Base-by-base conservation (phyloP, 1,140 invertebrate genomes). In the Drosophila nigrodunni region DNA sequence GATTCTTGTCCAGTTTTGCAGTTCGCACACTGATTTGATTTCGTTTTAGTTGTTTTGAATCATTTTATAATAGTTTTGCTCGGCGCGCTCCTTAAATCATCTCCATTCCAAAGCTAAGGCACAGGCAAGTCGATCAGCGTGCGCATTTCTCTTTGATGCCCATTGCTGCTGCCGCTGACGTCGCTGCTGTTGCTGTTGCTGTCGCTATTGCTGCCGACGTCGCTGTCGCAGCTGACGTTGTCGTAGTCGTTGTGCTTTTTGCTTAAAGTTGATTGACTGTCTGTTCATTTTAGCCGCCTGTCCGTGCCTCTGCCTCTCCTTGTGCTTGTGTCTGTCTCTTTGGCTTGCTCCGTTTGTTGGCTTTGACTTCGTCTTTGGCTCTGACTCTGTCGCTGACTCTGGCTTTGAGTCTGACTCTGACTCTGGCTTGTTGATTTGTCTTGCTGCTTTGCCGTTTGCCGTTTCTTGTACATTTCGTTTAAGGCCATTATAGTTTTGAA, bases 401-500 rank as follows among this genome's bases (percentile, higher is more conserved):
- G 50, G 37, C 72, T 78, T 9, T 11, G 54, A 39, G 41, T 46
- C 11, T 43, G 57, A n/a, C 67, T 64, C 6, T 60, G 70, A 35
- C 55, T 75, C 9, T 25, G 41, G 37, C 59, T 78, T 69, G 77
- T 74, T 80, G 75, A 64, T 71, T 78, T 78, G 78, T 67, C 57
- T 78, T 66, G 71, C 50, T 65, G 64, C 50, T 65, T 59, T 77
- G 68, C 62, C 21, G 67, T 54, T 30, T 67, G 81, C 74, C 65
- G 50, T 75, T 87, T 78, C 74, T 86, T 78, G 78, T 70, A 82
- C 78, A 86, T 88, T 87, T 89, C 85, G 85, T 90, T 89, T 89
- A 90, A 90, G 83, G 78, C 80, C 83, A 82, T 88, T 88, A 89
- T 83, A 89, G 83, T 88, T 88, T 88, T 85, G 83, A 89, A 89